These are phyloP conservation scores for Drosophila nikananu DNA, from an alignment of 1,140 invertebrate genomes.

Conservation along the genomic window DNA sequence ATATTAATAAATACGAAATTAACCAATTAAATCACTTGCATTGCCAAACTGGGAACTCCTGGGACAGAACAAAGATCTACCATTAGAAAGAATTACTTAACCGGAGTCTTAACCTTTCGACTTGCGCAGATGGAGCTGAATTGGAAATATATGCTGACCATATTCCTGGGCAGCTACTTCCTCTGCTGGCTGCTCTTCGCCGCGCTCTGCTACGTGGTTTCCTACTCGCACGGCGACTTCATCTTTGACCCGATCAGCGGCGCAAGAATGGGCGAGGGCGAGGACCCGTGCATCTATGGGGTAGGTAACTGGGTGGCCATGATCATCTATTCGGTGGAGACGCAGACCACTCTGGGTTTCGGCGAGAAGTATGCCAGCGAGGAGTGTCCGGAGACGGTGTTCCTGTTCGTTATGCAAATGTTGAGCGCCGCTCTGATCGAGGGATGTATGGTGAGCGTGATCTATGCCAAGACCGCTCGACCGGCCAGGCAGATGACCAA, in stretches of 20 bases:
- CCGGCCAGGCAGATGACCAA: constrained; percentile 86
- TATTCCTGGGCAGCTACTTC: constrained; percentile 86
- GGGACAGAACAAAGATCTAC: background rate
- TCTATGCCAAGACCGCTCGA: constrained; percentile 88
- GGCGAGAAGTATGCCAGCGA: constrained; percentile 92
- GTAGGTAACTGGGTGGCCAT: constrained; percentile 87
- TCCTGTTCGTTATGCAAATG: constrained; percentile 89
- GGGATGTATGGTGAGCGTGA: constrained; percentile 87
- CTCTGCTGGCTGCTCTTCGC: constrained; percentile 87
- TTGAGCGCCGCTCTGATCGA: constrained; percentile 87
- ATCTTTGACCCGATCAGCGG: constrained; percentile 72
- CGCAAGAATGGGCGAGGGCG: constrained; percentile 72
- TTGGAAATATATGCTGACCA: constrained; percentile 87
- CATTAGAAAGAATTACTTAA: background rate
- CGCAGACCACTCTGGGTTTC: constrained; percentile 90
- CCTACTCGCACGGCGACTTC: constrained; percentile 86
- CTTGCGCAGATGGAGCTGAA: constrained; percentile 86
- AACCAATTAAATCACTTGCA: constrained; percentile 48
- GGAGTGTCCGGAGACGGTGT: constrained; percentile 93
- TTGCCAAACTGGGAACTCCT: constrained; percentile 20
- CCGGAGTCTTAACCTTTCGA: background rate
- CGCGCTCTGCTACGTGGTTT: constrained; percentile 86
- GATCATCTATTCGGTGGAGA: constrained; percentile 88
- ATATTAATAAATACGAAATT: constrained; percentile 52
- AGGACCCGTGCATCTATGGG: constrained; percentile 85